Base-by-base conservation (phyloP, 2,888 invertebrate species). In the Pocota personata region DNA sequence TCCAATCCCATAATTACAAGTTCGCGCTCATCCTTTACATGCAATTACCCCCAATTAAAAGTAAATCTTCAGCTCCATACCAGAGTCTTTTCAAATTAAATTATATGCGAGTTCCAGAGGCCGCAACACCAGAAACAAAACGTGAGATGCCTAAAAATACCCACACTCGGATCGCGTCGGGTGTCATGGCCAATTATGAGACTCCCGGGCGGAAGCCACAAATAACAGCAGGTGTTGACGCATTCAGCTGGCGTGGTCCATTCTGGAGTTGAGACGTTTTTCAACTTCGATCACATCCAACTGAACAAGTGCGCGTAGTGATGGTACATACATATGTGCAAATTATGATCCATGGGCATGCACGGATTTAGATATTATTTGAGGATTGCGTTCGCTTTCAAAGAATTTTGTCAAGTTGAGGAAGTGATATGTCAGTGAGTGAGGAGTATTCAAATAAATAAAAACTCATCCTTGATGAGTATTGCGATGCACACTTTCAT, bases 181-280 rank as follows among this genome's bases (percentile, higher is more conserved):
- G 72, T 82, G 88, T 82, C 88, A 78, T 55, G 71, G 67, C 82
- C 79, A 88, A 88, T 88, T 88, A 88, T 86, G 82, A 66, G 48
- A 67, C 62, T 79, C 73, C 40, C 40, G 58, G 77, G 66, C 86
- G 88, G 88, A 88, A 87, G 75, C 86, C 77, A 88, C 88, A 87
- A 88, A 88, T 88, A 80, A 83, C 83, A 77, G 87, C 88, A 88
- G 88, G 88, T 88, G 88, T 88, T 86, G 83, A 87, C 57, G 82
- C 67, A 82, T 83, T 67, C 88, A 88, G 87, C 86, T 88, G 88
- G 86, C 75, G 67, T 71, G 52, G 75, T 86, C 86, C 87, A 80
- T 88, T 88, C 78, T 46, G 6, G 10, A 79, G 71, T 71, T 75
- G 72, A 87, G 86, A 76, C 40, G 76, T 86, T 82, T 82, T 86